Evolutionary conservation across 2,113 vertebrate genomes (phyloP).

Genomic region (Centropus bengalensis): DNA sequence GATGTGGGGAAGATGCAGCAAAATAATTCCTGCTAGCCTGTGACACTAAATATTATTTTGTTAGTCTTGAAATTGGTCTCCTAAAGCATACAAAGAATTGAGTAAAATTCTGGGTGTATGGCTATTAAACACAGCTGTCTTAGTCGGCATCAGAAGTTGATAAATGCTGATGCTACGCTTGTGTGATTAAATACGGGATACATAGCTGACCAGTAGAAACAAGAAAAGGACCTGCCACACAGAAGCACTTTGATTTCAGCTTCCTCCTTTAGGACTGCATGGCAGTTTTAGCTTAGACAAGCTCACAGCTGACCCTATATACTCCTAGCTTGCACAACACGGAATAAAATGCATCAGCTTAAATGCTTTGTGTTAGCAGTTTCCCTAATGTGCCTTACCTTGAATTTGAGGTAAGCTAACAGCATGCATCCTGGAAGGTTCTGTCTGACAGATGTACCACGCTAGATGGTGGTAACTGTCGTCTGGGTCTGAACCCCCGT

Average conservation of each 20-base stretch:
- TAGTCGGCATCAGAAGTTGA: background rate
- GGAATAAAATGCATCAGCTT: background rate
- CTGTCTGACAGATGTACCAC: background rate
- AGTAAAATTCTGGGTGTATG: background rate
- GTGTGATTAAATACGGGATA: background rate
- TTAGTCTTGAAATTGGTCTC: constrained; percentile 13
- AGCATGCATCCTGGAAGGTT: background rate
- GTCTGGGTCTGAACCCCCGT: background rate
- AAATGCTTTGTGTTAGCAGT: background rate
- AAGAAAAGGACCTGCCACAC: background rate
- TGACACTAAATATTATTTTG: background rate
- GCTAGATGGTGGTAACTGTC: background rate
- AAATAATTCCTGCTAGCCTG: background rate
- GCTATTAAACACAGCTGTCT: background rate
- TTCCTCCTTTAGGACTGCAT: background rate
- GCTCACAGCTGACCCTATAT: background rate
- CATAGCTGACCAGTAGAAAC: background rate
- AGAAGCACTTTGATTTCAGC: background rate
- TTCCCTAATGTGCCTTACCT: background rate
- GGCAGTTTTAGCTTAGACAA: background rate
- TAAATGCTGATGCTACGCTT: background rate
- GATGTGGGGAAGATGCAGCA: background rate
- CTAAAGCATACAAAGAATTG: background rate
- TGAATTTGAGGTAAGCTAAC: background rate
- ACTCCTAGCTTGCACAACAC: background rate